These are phyloP conservation scores for Megaptera novaeangliae DNA, from an alignment of 2,113 vertebrate genomes.

Conservation along the genomic window DNA sequence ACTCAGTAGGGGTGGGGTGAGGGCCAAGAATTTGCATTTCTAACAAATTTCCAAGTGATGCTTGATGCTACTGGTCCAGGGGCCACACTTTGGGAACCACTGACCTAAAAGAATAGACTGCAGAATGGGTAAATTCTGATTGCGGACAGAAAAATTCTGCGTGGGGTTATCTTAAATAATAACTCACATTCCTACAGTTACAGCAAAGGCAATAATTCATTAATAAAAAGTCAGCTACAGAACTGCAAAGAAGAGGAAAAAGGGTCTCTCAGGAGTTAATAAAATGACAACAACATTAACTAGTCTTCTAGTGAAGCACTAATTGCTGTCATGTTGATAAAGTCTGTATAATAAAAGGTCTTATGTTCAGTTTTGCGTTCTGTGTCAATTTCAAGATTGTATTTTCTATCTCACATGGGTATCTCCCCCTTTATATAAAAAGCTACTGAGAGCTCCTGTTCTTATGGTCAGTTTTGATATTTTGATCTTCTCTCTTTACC, in stretches of 20 bases:
- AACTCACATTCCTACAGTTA: background rate
- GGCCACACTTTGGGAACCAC: background rate
- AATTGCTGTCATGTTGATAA: slow-evolving; percentile 28
- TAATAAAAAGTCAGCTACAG: background rate
- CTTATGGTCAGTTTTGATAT: slow-evolving; percentile 45
- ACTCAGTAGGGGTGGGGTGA: background rate
- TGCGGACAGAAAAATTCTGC: background rate
- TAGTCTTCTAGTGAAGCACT: background rate
- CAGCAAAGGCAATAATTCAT: background rate
- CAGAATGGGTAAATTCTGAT: background rate
- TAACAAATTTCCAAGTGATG: background rate
- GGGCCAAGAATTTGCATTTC: background rate
- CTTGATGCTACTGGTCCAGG: background rate
- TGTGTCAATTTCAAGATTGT: slow-evolving; percentile 42
- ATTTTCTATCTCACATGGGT: slow-evolving; percentile 56
- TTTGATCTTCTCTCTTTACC: slow-evolving; percentile 52
- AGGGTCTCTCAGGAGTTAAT: slow-evolving; percentile 25
- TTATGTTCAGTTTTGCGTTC: slow-evolving; percentile 58
- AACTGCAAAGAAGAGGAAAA: background rate
- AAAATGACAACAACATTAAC: slow-evolving; percentile 13
- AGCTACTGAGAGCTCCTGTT: slow-evolving; percentile 42
- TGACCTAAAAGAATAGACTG: background rate
- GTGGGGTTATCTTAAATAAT: background rate
- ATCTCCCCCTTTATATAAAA: slow-evolving; percentile 54
- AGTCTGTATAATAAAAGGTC: slow-evolving; percentile 5